Percentiles rank a stretch among this genome's conserved stretches.
Conservation (phyloP, 2,797 vertebrate genomes). For the Enteromius radiatus region DNA sequence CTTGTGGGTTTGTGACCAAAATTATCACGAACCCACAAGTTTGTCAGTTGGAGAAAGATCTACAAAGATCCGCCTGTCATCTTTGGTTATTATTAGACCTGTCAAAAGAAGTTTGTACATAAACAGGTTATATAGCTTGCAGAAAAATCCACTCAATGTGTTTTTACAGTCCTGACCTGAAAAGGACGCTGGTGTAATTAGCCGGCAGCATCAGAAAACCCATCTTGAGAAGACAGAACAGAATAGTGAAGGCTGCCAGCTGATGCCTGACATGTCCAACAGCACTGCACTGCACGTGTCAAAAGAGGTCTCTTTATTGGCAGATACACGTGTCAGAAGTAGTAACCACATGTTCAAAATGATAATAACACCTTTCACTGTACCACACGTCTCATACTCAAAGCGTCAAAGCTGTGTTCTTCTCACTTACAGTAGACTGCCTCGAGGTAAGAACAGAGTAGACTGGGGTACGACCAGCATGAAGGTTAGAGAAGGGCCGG, state of each 20-base stretch:
- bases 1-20: not conserved
- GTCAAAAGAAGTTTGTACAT: slow-evolving; percentile 11
- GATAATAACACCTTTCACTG: slow-evolving; percentile 4
- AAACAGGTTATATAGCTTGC: not conserved
- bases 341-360: slow-evolving; percentile 1
- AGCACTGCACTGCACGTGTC: not conserved
- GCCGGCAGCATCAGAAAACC: slow-evolving; percentile 20
- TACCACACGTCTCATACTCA: not conserved
- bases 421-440: not conserved
- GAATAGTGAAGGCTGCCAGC: not conserved
- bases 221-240: not conserved
- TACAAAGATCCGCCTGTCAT: not conserved
- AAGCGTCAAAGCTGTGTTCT: slow-evolving; percentile 6
- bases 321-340: not conserved
- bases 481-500: not conserved
- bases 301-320: not conserved
- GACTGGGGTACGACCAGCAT: not conserved
- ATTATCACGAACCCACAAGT: no score
- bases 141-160: not conserved
- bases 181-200: not conserved
- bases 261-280: not conserved
- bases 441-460: not conserved
- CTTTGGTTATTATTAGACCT: slow-evolving; percentile 15
- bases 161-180: not conserved
- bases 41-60: not conserved